phyloP scores from a whole-genome alignment of 2,888 invertebrate genomes.

The Athalia rosae region DNA sequence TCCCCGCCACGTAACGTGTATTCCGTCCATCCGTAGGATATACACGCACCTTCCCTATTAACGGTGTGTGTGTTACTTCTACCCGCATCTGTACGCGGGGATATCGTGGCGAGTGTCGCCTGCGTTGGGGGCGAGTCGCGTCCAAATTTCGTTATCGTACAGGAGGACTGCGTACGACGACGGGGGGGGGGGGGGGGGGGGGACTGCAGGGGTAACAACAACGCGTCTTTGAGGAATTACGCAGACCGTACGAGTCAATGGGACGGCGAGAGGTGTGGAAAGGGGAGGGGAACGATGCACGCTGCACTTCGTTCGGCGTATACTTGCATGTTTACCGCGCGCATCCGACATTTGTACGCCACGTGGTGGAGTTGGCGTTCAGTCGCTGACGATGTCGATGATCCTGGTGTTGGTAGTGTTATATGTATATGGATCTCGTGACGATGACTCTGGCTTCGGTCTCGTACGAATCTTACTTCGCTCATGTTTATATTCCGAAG shows the following conservation, averaged over 20 bases:
- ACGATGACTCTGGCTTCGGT: background rate
- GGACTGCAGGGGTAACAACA: too few species aligned
- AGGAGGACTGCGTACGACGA: too few species aligned
- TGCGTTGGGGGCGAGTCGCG: conserved; percentile 1
- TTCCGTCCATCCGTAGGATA: background rate
- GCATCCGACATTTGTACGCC: conserved; percentile 62
- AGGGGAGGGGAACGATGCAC: conserved; percentile 39
- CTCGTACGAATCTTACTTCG: background rate
- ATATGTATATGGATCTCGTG: too few species aligned
- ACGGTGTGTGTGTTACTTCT: background rate
- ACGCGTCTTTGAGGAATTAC: background rate
- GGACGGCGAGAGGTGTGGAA: background rate
- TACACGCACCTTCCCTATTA: background rate
- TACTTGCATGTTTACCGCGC: conserved; percentile 48
- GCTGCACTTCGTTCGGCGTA: conserved; percentile 32
- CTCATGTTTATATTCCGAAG: too few species aligned
- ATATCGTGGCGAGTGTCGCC: background rate
- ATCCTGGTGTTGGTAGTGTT: too few species aligned
- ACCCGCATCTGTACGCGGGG: background rate
- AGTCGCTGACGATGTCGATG: too few species aligned
- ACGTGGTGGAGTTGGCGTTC: conserved; percentile 42
- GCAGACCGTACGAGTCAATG: conserved; percentile 26
- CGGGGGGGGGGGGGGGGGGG: too few species aligned
- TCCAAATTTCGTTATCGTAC: conserved; percentile 11
- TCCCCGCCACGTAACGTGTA: conserved; percentile 4